These are phyloP conservation scores for Callinectes sapidus DNA, from an alignment of 2,888 invertebrate genomes.

Conservation along the genomic window DNA sequence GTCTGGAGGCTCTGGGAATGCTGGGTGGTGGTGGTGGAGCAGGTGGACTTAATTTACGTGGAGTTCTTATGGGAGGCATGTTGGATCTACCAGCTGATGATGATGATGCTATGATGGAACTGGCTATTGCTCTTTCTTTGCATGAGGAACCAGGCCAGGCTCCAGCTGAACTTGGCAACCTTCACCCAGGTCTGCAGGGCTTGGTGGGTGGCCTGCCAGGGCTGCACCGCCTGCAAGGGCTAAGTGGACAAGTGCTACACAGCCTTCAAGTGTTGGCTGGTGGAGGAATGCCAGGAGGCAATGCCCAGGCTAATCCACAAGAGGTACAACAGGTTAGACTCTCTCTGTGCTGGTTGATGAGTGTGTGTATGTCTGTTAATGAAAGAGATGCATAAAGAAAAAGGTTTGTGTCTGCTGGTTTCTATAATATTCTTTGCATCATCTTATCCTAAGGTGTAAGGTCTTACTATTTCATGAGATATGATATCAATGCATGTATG, in stretches of 20 bases:
- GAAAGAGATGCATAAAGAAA: too few species aligned
- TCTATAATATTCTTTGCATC: too few species aligned
- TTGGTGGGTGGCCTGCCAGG: constrained; percentile 73
- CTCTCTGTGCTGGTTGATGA: constrained; percentile 3
- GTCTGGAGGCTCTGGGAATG: constrained; percentile 61
- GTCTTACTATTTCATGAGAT: too few species aligned
- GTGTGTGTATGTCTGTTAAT: background rate
- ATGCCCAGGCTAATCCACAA: constrained; percentile 63
- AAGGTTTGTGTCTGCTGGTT: too few species aligned
- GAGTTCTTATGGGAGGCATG: constrained; percentile 65
- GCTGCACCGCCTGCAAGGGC: constrained; percentile 74
- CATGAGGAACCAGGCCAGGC: constrained; percentile 83
- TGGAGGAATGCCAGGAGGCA: constrained; percentile 69
- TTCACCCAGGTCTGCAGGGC: constrained; percentile 75
- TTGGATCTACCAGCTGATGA: constrained; percentile 83
- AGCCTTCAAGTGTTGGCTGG: constrained; percentile 75
- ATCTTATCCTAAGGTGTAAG: too few species aligned
- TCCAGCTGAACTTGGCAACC: constrained; percentile 74
- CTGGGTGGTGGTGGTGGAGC: constrained; percentile 60
- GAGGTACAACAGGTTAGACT: constrained; percentile 68
- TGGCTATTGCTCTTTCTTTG: constrained; percentile 95
- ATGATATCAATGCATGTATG: too few species aligned
- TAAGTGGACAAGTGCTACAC: constrained; percentile 76
- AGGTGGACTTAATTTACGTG: constrained; percentile 60
- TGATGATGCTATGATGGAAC: constrained; percentile 96